These are phyloP conservation scores for Drosophila saltans DNA, from an alignment of 1,140 invertebrate species.

Conservation along the genomic window DNA sequence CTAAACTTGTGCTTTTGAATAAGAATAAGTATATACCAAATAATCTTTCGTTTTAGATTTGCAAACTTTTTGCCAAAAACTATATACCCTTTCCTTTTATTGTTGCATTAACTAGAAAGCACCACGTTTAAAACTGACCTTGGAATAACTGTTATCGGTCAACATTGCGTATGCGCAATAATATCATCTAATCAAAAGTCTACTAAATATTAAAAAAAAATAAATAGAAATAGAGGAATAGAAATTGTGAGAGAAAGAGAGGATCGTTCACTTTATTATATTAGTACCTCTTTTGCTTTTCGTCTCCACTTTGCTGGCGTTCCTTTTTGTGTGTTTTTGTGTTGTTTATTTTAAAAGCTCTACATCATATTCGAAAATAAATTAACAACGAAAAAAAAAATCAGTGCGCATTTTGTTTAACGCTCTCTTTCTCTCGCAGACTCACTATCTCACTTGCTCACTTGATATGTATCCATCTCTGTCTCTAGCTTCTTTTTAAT, in stretches of 20 bases:
- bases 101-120: slow-evolving; percentile 6
- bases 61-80: background rate
- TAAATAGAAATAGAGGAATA: slow-evolving; percentile 28
- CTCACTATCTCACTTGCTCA: slow-evolving; percentile 9
- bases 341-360: slow-evolving; percentile 77
- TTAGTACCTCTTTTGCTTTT: slow-evolving; percentile 19
- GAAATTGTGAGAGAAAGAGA: background rate
- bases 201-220: slow-evolving; percentile 31
- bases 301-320: slow-evolving; percentile 30
- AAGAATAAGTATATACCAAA: too few species aligned
- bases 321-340: slow-evolving; percentile 39
- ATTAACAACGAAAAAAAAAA: slow-evolving; percentile 69
- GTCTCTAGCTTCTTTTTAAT: slow-evolving; percentile 25
- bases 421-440: slow-evolving; percentile 41
- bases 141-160: slow-evolving; percentile 62
- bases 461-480: background rate
- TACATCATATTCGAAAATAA: slow-evolving; percentile 81
- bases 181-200: slow-evolving; percentile 48
- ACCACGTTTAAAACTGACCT: slow-evolving; percentile 42
- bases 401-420: slow-evolving; percentile 62
- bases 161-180: slow-evolving; percentile 53
- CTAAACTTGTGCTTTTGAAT: too few species aligned
- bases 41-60: background rate
- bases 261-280: slow-evolving; percentile 1
- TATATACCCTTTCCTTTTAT: background rate